These are phyloP conservation scores for Drosophila miranda DNA, from an alignment of 1,140 invertebrate species.

Conservation along the genomic window DNA sequence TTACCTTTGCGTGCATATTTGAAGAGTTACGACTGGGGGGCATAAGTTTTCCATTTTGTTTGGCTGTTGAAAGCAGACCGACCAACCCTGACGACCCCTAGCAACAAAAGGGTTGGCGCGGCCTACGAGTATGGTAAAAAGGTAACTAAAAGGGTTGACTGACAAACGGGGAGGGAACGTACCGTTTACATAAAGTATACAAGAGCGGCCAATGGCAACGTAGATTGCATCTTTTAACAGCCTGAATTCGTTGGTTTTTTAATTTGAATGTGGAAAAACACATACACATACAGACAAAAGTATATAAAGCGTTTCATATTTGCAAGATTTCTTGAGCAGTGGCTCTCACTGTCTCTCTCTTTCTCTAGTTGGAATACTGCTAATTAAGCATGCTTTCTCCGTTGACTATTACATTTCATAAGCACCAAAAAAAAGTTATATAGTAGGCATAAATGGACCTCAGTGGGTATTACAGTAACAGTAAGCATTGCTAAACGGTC, in stretches of 20 bases:
- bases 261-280: too few relatives aligned
- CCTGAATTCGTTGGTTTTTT: not conserved
- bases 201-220: conserved; percentile 49
- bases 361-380: not conserved
- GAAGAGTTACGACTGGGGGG: not conserved
- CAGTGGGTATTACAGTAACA: conserved; percentile 25
- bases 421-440: conserved; percentile 22
- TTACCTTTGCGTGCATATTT: conserved; percentile 47
- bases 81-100: conserved; percentile 25
- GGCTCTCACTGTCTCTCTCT: too few relatives aligned
- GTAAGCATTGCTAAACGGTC: conserved; percentile 32
- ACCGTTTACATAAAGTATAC: conserved; percentile 2
- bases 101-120: conserved; percentile 41
- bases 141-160: conserved; percentile 42
- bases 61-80: conserved; percentile 21
- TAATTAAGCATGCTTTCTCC: not conserved
- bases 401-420: conserved; percentile 46
- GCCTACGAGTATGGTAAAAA: conserved; percentile 13
- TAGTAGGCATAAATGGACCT: not conserved
- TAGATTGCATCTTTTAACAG: not conserved
- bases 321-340: too few relatives aligned
- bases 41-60: conserved; percentile 40
- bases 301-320: too few relatives aligned
- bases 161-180: conserved; percentile 1
- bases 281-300: too few relatives aligned